Evolutionary conservation across 2,113 vertebrate genomes (phyloP).

Genomic region (Burhinus oedicnemus): DNA sequence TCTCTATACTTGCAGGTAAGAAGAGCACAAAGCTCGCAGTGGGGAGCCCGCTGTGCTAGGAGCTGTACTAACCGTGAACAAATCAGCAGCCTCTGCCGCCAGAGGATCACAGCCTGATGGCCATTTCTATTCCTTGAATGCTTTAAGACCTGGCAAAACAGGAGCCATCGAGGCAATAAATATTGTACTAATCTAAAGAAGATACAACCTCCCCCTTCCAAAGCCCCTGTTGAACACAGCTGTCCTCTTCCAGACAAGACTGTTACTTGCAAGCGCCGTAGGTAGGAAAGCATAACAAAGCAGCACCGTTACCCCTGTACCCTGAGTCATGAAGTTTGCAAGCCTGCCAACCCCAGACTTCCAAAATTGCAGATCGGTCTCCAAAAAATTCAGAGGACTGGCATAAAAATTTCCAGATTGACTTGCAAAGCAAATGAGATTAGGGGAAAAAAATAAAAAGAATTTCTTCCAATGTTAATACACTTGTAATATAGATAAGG

Average conservation of each 20-base stretch:
- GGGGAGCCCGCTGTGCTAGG: background rate
- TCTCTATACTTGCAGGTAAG: background rate
- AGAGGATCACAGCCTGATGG: background rate
- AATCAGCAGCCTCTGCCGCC: background rate
- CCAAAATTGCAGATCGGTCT: background rate
- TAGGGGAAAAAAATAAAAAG: background rate
- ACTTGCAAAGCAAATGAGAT: slow-evolving; percentile 33
- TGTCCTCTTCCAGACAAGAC: background rate
- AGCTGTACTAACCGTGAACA: background rate
- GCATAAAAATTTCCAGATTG: background rate
- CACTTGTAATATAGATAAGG: slow-evolving; percentile 49
- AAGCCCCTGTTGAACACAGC: background rate
- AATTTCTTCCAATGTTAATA: slow-evolving; percentile 19
- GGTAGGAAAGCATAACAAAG: background rate
- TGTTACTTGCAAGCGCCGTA: background rate
- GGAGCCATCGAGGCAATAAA: background rate
- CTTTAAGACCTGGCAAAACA: background rate
- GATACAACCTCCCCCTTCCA: background rate
- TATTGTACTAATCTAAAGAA: background rate
- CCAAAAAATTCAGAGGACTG: background rate
- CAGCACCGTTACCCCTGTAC: background rate
- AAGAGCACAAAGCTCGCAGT: background rate
- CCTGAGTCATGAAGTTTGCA: background rate
- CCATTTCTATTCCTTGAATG: background rate
- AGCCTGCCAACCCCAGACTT: background rate